phyloP scores from a whole-genome alignment of 2,797 vertebrate genomes.

The Acropternis orthonyx region DNA sequence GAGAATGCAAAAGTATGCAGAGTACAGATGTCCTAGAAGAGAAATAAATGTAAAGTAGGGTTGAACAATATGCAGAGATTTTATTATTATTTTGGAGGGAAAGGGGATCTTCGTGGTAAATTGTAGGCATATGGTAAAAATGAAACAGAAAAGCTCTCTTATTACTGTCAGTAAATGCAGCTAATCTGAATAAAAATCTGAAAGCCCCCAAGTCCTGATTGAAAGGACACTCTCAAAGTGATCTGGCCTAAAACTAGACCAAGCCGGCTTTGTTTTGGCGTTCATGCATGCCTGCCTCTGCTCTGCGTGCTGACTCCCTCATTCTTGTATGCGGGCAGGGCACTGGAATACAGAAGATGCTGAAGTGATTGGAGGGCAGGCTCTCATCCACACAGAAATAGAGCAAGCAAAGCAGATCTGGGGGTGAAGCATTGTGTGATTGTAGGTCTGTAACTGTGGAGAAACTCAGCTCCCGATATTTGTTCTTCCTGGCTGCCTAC shows the following conservation, averaged over 20 bases:
- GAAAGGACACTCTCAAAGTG: not conserved
- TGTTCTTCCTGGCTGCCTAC: constrained; percentile 44
- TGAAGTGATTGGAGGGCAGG: not conserved
- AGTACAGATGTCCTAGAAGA: constrained; percentile 72
- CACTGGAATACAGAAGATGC: not conserved
- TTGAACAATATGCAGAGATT: constrained; percentile 18
- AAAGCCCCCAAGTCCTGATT: not conserved
- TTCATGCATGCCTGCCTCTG: not conserved
- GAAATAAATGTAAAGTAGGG: constrained; percentile 65
- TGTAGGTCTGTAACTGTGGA: not conserved
- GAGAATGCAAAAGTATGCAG: constrained; percentile 67
- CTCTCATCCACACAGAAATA: not conserved
- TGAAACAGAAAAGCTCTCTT: not conserved
- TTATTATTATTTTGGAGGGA: not conserved
- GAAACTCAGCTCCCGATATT: constrained; percentile 26
- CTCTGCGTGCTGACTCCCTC: constrained; percentile 4
- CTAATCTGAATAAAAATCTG: constrained; percentile 17
- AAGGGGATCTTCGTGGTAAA: not conserved
- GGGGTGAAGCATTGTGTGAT: not conserved
- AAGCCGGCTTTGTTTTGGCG: constrained; percentile 26
- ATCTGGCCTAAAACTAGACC: not conserved
- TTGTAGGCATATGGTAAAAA: not conserved
- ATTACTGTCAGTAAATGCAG: not conserved
- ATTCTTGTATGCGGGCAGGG: not conserved
- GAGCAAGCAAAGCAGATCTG: not conserved